Evolutionary conservation across 2,888 invertebrate species (phyloP).

Genomic region (Cephus pygmeus): DNA sequence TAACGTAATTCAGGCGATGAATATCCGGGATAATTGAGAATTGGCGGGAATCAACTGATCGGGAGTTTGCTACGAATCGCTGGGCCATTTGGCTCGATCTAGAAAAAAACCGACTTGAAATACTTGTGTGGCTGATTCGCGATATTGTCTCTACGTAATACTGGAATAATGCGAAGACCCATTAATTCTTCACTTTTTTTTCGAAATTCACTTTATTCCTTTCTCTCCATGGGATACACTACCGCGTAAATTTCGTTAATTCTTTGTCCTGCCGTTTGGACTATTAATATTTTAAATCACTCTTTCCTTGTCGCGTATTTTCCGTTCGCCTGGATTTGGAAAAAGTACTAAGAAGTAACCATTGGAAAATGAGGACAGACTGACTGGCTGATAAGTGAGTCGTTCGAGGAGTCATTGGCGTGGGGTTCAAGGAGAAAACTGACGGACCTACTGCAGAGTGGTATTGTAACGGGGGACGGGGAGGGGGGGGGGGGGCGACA

Average conservation of each 20-base stretch:
- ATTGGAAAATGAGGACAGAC: neutral
- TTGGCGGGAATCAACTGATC: neutral
- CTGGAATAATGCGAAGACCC: constrained; percentile 26
- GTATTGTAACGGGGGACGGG: neutral
- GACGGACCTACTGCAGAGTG: neutral
- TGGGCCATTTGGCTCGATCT: neutral
- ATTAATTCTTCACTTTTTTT: constrained; percentile 11
- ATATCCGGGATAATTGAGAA: constrained; percentile 18
- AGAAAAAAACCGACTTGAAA: neutral
- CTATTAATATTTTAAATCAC: neutral
- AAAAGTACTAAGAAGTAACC: neutral
- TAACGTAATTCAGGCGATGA: constrained; percentile 45
- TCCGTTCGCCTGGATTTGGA: neutral
- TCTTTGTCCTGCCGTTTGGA: neutral
- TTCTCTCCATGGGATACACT: neutral
- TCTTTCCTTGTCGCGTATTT: neutral
- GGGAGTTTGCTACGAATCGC: neutral
- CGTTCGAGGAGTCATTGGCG: neutral
- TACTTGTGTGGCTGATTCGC: neutral
- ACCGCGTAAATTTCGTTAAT: neutral
- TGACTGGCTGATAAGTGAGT: neutral
- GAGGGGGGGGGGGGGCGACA: constrained; percentile 22
- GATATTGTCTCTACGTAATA: constrained; percentile 22
- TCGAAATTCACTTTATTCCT: neutral
- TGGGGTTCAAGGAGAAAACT: neutral